Percentiles rank a stretch among this genome's conserved stretches.
phyloP scores from a whole-genome alignment of 2,888 invertebrate species.

The Maniola hyperantus region DNA sequence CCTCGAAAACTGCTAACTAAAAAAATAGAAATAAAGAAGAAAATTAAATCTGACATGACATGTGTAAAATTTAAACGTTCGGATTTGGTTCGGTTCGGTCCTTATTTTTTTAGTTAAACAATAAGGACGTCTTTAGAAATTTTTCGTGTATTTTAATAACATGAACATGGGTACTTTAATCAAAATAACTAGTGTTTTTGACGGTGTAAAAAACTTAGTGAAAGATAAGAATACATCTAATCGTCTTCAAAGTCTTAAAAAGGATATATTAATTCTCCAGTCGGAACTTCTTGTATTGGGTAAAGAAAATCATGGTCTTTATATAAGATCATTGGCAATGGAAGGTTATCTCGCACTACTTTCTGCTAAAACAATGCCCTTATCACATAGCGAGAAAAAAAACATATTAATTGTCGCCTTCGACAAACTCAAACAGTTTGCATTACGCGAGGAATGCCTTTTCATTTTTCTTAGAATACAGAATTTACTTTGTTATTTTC shows the following conservation, averaged over 20 bases:
- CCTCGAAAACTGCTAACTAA: background rate
- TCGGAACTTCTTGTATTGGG: conserved; percentile 63
- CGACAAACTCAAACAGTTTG: conserved; percentile 64
- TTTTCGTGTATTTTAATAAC: conserved; percentile 20
- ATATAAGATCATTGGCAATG: conserved; percentile 68
- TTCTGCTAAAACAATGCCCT: conserved; percentile 65
- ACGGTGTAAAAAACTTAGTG: conserved; percentile 58
- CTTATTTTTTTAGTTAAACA: background rate
- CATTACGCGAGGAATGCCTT: conserved; percentile 64
- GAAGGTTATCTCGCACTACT: conserved; percentile 70
- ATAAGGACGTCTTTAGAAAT: conserved; percentile 5
- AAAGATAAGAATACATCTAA: conserved; percentile 63
- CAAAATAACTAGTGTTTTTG: conserved; percentile 63
- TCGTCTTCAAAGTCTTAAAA: conserved; percentile 58
- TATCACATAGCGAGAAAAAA: conserved; percentile 62
- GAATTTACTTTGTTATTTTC: conserved; percentile 82
- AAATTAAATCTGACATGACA: conserved; percentile 28
- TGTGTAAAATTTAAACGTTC: conserved; percentile 9
- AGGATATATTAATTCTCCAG: conserved; percentile 60
- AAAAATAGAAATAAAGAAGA: background rate
- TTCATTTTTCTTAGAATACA: conserved; percentile 82
- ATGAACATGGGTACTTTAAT: conserved; percentile 66
- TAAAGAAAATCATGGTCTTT: conserved; percentile 65
- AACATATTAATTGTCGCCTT: conserved; percentile 61
- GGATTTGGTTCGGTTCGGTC: too few species aligned